Evolutionary conservation across 2,797 vertebrate species (phyloP).

Genomic region (Coregonus suidteri): DNA sequence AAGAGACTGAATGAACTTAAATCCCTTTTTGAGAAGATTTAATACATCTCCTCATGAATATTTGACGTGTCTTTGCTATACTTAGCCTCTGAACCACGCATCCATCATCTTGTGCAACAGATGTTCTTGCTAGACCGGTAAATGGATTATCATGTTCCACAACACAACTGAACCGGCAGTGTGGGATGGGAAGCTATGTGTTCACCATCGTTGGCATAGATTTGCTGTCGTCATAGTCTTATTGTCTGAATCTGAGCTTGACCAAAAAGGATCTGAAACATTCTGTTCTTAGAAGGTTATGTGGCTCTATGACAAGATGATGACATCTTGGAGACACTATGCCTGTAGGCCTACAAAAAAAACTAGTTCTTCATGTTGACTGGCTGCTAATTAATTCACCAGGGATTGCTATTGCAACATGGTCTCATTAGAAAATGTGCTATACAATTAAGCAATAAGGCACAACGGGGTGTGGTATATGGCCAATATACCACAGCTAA

Average conservation of each 20-base stretch:
- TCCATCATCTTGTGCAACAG: constrained; percentile 36
- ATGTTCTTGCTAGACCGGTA: constrained; percentile 20
- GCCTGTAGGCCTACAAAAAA: background rate
- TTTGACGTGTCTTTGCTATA: constrained; percentile 48
- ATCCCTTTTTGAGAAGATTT: constrained; percentile 32
- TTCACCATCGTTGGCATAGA: background rate
- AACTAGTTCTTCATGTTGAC: background rate
- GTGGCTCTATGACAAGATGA: background rate
- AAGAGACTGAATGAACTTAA: background rate
- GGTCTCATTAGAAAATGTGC: background rate
- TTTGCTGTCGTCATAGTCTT: background rate
- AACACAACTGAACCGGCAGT: too few relatives aligned
- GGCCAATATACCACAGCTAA: too few relatives aligned
- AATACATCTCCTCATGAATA: constrained; percentile 52
- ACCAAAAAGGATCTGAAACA: background rate
- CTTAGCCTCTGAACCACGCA: constrained; percentile 48
- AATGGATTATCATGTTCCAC: constrained; percentile 24
- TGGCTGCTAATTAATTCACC: background rate
- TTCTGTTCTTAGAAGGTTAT: background rate
- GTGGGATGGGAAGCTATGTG: background rate
- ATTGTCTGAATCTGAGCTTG: background rate
- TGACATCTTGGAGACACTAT: background rate
- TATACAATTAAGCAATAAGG: too few relatives aligned
- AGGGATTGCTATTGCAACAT: background rate
- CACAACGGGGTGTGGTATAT: too few relatives aligned